These are phyloP conservation scores for Gadopsis bispinosus DNA, from an alignment of 2,797 vertebrate species.

Conservation along the genomic window DNA sequence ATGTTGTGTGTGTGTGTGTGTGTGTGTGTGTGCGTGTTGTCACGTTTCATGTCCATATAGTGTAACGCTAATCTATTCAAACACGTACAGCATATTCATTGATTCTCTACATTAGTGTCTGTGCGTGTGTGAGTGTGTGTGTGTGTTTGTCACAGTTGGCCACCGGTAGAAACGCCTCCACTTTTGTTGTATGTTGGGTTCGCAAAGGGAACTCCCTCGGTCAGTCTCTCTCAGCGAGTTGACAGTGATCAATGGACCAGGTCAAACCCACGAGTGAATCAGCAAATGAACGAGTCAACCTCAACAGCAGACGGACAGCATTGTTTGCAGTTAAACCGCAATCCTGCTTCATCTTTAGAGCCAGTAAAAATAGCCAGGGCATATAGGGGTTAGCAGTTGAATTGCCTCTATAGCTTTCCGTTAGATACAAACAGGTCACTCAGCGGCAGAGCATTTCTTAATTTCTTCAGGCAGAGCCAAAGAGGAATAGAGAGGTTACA, in stretches of 20 bases:
- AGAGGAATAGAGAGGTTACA: constrained; percentile 12
- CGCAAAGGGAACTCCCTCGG: constrained; percentile 37
- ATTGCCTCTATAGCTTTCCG: not conserved
- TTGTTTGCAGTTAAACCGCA: constrained; percentile 37
- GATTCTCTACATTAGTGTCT: constrained; percentile 75
- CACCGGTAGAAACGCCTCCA: constrained; percentile 77
- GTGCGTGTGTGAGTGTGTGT: constrained; percentile 48
- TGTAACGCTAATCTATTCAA: constrained; percentile 79
- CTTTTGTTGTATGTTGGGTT: constrained; percentile 59
- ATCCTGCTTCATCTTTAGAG: constrained; percentile 60
- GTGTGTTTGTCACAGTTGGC: constrained; percentile 82
- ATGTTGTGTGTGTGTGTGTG: constrained; percentile 39
- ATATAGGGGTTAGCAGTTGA: not conserved
- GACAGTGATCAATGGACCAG: constrained; percentile 29
- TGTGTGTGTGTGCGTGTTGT: constrained; percentile 30
- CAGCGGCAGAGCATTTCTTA: not conserved
- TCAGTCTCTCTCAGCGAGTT: constrained; percentile 34
- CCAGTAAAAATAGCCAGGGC: constrained; percentile 40
- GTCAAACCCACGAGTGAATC: constrained; percentile 42
- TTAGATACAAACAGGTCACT: not conserved
- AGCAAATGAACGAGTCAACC: constrained; percentile 15
- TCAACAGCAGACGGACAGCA: constrained; percentile 58
- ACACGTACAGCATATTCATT: constrained; percentile 81
- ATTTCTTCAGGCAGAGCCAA: constrained; percentile 28
- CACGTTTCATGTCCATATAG: constrained; percentile 75